Evolutionary conservation across 2,888 invertebrate genomes (phyloP).

Genomic region (Clanis bilineata): DNA sequence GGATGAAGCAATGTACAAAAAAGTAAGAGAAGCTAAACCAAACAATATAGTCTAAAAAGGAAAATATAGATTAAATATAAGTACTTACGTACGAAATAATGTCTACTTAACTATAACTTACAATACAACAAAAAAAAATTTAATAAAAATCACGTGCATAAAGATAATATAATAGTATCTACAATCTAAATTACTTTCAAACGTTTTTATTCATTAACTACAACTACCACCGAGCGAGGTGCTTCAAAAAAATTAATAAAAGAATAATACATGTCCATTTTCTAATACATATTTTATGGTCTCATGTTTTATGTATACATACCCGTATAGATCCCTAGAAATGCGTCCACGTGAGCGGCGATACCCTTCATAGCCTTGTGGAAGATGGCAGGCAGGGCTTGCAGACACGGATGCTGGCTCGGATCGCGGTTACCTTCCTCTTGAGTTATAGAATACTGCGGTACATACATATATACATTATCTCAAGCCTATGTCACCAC

Average conservation of each 20-base stretch:
- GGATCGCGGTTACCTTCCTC: slow-evolving; percentile 91
- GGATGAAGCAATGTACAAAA: neutral
- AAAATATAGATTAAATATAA: neutral
- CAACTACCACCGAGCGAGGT: too few species aligned
- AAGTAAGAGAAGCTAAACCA: neutral
- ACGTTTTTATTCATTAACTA: too few species aligned
- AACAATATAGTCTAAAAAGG: neutral
- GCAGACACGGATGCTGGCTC: slow-evolving; percentile 94
- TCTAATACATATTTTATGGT: neutral
- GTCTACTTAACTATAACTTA: neutral
- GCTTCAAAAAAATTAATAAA: too few species aligned
- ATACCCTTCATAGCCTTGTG: slow-evolving; percentile 96
- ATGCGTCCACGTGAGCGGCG: slow-evolving; percentile 96
- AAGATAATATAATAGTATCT: too few species aligned
- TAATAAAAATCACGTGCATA: too few species aligned
- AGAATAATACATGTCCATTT: too few species aligned
- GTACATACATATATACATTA: too few species aligned
- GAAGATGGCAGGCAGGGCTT: slow-evolving; percentile 93
- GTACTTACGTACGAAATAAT: neutral
- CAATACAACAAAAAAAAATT: too few species aligned
- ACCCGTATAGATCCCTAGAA: slow-evolving; percentile 86
- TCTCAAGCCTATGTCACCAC: too few species aligned
- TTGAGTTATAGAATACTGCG: slow-evolving; percentile 90
- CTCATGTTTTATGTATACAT: neutral
- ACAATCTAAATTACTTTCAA: too few species aligned